phyloP scores from a whole-genome alignment of 2,113 vertebrate genomes.

The Catharus minimus region DNA sequence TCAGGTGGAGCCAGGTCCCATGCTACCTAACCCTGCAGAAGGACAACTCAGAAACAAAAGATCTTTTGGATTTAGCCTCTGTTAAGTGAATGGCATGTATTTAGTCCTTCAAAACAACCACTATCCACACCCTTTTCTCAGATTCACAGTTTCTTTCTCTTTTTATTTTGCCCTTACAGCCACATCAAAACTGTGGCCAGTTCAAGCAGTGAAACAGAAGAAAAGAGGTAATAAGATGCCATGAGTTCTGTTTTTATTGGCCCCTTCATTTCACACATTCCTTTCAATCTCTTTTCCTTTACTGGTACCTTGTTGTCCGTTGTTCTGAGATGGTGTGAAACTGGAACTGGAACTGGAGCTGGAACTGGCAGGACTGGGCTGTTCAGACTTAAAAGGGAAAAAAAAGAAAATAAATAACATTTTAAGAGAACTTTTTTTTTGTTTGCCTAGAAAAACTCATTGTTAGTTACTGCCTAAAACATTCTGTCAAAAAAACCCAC shows the following conservation, averaged over 20 bases:
- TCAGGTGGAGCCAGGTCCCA: background rate
- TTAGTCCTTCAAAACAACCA: background rate
- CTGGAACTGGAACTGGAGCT: slow-evolving; percentile 89
- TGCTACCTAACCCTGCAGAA: background rate
- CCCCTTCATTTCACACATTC: background rate
- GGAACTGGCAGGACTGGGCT: slow-evolving; percentile 93
- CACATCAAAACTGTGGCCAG: slow-evolving; percentile 25
- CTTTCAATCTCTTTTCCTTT: background rate
- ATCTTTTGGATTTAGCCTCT: background rate
- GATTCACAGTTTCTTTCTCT: background rate
- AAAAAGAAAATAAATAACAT: slow-evolving; percentile 22
- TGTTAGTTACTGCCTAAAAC: background rate
- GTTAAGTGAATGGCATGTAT: background rate
- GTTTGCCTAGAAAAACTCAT: background rate
- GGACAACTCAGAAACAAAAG: background rate
- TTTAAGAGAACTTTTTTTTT: background rate
- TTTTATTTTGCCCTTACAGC: slow-evolving; percentile 25
- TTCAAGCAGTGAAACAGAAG: slow-evolving; percentile 29
- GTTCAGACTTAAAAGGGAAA: slow-evolving; percentile 82
- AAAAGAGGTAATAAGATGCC: slow-evolving; percentile 29
- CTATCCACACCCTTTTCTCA: background rate
- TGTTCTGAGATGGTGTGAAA: slow-evolving; percentile 86
- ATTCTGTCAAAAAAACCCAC: background rate
- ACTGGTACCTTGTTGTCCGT: slow-evolving; percentile 89
- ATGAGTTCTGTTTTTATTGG: slow-evolving; percentile 20